These are phyloP conservation scores for Drosophila paracracens DNA, from an alignment of 2,888 invertebrate species.

Conservation along the genomic window DNA sequence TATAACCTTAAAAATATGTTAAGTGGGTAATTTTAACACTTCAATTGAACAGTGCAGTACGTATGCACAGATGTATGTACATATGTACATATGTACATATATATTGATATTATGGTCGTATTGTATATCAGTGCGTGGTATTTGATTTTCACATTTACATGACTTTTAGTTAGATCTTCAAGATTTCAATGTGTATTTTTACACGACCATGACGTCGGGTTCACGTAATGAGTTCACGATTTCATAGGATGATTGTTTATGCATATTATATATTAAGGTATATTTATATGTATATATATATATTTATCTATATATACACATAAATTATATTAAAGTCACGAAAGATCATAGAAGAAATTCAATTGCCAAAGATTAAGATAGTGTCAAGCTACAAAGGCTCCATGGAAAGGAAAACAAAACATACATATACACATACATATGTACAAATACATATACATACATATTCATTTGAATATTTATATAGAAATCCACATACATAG, in stretches of 20 bases:
- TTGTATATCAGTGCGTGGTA: constrained; percentile 59
- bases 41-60: constrained; percentile 73
- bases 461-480: constrained; percentile 2
- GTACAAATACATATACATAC: not conserved
- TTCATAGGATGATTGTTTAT: not conserved
- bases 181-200: constrained; percentile 21
- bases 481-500: not conserved
- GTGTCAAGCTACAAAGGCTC: not conserved
- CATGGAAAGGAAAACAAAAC: not conserved
- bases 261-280: not conserved
- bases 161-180: constrained; percentile 30
- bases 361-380: not conserved
- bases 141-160: constrained; percentile 70
- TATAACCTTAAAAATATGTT: constrained; percentile 77
- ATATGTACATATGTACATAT: not conserved
- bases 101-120: constrained; percentile 1
- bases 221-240: constrained; percentile 35
- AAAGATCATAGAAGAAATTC: constrained; percentile 13
- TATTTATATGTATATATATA: not conserved
- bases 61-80: constrained; percentile 23
- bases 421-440: not conserved
- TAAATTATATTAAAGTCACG: not conserved
- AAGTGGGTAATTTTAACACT: constrained; percentile 79
- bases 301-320: too few species aligned
- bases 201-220: constrained; percentile 18